Evolutionary conservation across 2,888 invertebrate species (phyloP).

Genomic region (Idaea straminata): DNA sequence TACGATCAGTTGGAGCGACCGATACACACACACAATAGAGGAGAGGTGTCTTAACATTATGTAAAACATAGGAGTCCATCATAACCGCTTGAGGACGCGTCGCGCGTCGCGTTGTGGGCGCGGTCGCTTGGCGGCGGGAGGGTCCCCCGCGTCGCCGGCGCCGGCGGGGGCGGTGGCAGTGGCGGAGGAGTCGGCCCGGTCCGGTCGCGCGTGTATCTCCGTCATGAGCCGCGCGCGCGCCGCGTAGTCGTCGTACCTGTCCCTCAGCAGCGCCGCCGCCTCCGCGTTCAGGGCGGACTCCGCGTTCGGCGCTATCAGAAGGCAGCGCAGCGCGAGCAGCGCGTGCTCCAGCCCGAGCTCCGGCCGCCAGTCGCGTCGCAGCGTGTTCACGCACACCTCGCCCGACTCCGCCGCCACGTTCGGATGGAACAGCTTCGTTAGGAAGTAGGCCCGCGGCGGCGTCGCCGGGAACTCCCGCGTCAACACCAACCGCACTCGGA

Average conservation of each 20-base stretch:
- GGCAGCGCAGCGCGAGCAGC: conserved; percentile 93
- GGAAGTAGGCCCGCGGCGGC: conserved; percentile 95
- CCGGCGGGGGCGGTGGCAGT: conserved; percentile 38
- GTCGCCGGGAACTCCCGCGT: conserved; percentile 95
- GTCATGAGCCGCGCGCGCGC: conserved; percentile 69
- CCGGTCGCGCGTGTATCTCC: conserved; percentile 60
- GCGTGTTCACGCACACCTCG: conserved; percentile 97
- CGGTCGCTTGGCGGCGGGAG: conserved; percentile 30
- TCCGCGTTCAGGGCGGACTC: conserved; percentile 98
- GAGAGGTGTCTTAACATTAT: conserved; percentile 11
- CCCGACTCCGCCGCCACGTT: conserved; percentile 94
- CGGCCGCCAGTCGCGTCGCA: conserved; percentile 97
- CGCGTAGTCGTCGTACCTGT: conserved; percentile 96
- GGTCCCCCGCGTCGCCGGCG: too few species aligned
- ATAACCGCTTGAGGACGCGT: conserved; percentile 60
- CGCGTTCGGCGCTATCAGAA: conserved; percentile 97
- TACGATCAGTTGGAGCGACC: background rate
- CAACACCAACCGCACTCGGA: conserved; percentile 92
- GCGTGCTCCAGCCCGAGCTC: conserved; percentile 97
- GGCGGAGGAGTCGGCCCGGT: conserved; percentile 52
- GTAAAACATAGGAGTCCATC: conserved; percentile 38
- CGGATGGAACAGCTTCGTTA: conserved; percentile 98
- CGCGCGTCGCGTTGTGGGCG: conserved; percentile 41
- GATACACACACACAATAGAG: background rate
- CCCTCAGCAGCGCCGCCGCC: conserved; percentile 95